These are phyloP conservation scores for Hippopotamus amphibius DNA, from an alignment of 2,113 vertebrate species.

Conservation along the genomic window DNA sequence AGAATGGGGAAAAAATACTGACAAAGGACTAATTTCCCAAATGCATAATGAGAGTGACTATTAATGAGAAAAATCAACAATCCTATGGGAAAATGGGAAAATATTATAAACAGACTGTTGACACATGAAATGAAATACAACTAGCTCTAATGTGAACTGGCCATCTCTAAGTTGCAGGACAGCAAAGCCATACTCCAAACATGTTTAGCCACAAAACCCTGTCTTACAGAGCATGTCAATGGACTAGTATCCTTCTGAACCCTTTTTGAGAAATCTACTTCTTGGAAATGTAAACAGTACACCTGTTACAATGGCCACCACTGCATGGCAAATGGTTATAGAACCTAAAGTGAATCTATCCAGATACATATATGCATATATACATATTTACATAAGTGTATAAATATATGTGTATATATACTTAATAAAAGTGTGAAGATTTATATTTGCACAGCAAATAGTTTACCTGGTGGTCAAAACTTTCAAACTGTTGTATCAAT, in stretches of 20 bases:
- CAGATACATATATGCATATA: neutral
- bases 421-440: neutral
- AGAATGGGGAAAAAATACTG: neutral
- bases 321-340: neutral
- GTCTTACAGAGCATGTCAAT: neutral
- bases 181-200: neutral
- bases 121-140: conserved; percentile 7
- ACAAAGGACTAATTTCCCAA: conserved; percentile 31
- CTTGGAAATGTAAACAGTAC: neutral
- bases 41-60: neutral
- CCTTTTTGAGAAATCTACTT: neutral
- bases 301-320: neutral
- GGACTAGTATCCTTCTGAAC: neutral
- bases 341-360: neutral
- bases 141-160: neutral
- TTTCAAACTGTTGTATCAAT: neutral
- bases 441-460: neutral
- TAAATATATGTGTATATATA: neutral
- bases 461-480: neutral
- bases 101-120: neutral
- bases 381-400: neutral
- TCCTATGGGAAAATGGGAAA: neutral
- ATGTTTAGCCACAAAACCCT: neutral
- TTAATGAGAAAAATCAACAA: neutral
- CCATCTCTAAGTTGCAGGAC: neutral